Evolutionary conservation across 2,113 vertebrate genomes (phyloP), one percentile per base, ranked within the genome.

Genomic region (Typhlomys cinereus): DNA sequence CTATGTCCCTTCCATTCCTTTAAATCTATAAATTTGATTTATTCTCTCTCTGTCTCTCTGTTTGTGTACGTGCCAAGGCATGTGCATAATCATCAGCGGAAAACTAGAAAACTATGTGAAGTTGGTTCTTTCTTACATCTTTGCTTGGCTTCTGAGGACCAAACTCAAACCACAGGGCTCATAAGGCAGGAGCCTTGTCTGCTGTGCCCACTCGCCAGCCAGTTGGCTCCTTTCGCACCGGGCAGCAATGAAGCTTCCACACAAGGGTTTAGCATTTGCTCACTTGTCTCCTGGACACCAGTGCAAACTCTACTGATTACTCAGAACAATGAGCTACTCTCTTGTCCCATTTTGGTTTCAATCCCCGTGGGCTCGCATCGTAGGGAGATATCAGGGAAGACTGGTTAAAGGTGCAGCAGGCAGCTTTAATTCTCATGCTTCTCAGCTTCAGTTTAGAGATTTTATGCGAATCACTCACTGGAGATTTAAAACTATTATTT

Each of bases 321-420:
- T 25, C 48, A 88, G 44, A 31, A 85, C 4, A 70, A 67, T 52
- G 52, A 41, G 29, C 2, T 57, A 29, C 13, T 46, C 36, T 14
- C 4, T 67, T 86, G 7, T 78, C 27, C 14, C 46, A 14, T 81
- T 90, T 75, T 52, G 46, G 21, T 87, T 80, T 83, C 34, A 71
- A 34, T 1, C 76, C 1, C 4, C 4, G 36, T 11, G 8, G 46
- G 10, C n/a, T n/a, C n/a, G n/a, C n/a, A n/a, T n/a, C n/a, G n/a
- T n/a, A n/a, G n/a, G n/a, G n/a, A n/a, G n/a, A 44, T 17, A 57
- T 27, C 10, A 17, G 57, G 48, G 13, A 9, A 74, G 29, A 21
- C 34, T 4, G 36, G 34, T 41, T 75, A 29, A 80, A 61, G 64
- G 7, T 3, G 39, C 25, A 4, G 12, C 12, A 31, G 27, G 29